Percentiles rank a stretch among this genome's conserved stretches.
Evolutionary conservation across 2,113 vertebrate genomes (phyloP).

Genomic region (Python bivittatus): DNA sequence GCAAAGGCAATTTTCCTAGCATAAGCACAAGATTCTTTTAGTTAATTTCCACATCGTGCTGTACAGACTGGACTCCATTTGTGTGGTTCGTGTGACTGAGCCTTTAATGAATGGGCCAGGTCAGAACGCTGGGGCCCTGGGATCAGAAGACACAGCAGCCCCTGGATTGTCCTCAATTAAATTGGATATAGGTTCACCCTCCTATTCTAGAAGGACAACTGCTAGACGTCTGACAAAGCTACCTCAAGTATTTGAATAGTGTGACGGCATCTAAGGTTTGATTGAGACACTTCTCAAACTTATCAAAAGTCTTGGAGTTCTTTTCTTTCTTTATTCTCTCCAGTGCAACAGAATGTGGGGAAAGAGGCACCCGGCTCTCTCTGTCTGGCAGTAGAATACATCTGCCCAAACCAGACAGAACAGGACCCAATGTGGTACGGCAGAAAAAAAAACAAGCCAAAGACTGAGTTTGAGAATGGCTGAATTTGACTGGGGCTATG

Average conservation of each 20-base stretch:
- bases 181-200: slow-evolving; percentile 3
- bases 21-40: background rate
- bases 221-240: background rate
- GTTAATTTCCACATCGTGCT: background rate
- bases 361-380: background rate
- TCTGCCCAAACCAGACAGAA: background rate
- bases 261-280: background rate
- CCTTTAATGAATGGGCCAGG: background rate
- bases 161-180: background rate
- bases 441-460: background rate
- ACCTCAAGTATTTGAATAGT: background rate
- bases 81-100: background rate
- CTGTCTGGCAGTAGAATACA: background rate
- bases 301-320: background rate
- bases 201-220: slow-evolving; percentile 2
- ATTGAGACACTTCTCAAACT: background rate
- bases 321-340: background rate
- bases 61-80: background rate
- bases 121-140: background rate
- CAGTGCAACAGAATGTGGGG: background rate
- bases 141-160: background rate
- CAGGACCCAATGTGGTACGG: background rate
- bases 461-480: background rate
- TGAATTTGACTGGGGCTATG: background rate
- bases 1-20: slow-evolving; percentile 1